Evolutionary conservation across 2,797 vertebrate genomes (phyloP).

Genomic region (Gallinago stenura): DNA sequence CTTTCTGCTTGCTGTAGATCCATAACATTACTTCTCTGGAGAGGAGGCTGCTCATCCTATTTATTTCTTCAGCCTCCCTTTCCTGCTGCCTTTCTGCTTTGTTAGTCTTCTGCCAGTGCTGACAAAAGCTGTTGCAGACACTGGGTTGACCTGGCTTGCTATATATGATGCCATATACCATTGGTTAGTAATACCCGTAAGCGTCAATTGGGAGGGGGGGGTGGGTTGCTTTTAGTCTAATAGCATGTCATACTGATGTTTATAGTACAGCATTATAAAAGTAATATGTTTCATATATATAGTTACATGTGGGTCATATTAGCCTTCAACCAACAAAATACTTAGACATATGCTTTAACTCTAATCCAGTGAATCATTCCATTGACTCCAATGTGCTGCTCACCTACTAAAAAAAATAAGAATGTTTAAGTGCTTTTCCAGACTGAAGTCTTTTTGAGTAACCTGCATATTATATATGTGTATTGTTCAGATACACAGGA

Average conservation of each 20-base stretch:
- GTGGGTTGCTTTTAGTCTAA: not conserved
- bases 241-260: not conserved
- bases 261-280: not conserved
- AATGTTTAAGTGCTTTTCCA: constrained; percentile 14
- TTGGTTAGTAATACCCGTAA: not conserved
- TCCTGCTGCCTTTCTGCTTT: not conserved
- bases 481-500: not conserved
- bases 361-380: not conserved
- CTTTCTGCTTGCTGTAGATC: not conserved
- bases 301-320: not conserved
- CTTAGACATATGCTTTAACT: not conserved
- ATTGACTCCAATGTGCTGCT: not conserved
- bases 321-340: not conserved
- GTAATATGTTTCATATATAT: not conserved
- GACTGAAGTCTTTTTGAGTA: not conserved
- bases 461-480: not conserved
- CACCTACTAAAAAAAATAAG: not conserved
- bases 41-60: not conserved
- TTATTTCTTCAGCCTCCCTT: not conserved
- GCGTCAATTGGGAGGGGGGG: not conserved
- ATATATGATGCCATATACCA: too few species aligned
- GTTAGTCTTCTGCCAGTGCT: not conserved
- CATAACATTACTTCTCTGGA: not conserved
- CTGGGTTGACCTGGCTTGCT: not conserved
- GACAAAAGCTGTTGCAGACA: not conserved